Conservation (phyloP, 1,140 invertebrate species). For the Leptoteleia sp. region DNA sequence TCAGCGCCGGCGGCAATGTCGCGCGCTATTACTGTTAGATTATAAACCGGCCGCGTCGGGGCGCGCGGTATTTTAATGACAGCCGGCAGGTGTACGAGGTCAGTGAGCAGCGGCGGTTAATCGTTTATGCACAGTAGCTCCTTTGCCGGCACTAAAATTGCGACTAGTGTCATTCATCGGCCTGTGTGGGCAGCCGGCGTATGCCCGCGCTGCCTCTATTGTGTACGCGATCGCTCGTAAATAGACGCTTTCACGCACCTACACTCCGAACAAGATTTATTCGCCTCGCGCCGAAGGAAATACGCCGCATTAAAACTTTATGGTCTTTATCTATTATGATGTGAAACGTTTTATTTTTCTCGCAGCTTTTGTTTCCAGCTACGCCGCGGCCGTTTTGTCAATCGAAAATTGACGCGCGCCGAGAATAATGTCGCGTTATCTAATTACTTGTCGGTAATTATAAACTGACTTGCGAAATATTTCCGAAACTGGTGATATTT, state of each 20-base stretch:
- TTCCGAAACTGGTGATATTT: too few relatives aligned
- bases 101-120: constrained; percentile 70
- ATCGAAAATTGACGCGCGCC: too few relatives aligned
- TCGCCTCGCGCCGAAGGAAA: constrained; percentile 45
- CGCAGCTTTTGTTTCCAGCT: constrained; percentile 23
- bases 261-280: constrained; percentile 61
- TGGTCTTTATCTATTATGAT: constrained; percentile 52
- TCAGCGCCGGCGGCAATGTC: constrained; percentile 23
- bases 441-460: too few relatives aligned
- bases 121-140: constrained; percentile 76
- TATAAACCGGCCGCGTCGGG: constrained; percentile 11
- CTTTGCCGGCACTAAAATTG: constrained; percentile 76
- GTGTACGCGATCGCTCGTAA: constrained; percentile 61
- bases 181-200: constrained; percentile 68
- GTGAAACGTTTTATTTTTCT: constrained; percentile 29
- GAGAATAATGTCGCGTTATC: too few relatives aligned
- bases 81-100: constrained; percentile 75
- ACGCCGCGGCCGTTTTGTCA: too few relatives aligned
- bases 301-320: constrained; percentile 57
- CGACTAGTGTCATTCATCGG: constrained; percentile 69
- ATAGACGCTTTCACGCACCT: constrained; percentile 64
- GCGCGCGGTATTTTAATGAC: constrained; percentile 56
- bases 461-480: too few relatives aligned
- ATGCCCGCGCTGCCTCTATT: constrained; percentile 41
- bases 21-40: constrained; percentile 39